Percentiles rank a stretch among this genome's conserved stretches.
Conservation (phyloP, 2,888 invertebrate genomes). For the Portevinia maculata region DNA sequence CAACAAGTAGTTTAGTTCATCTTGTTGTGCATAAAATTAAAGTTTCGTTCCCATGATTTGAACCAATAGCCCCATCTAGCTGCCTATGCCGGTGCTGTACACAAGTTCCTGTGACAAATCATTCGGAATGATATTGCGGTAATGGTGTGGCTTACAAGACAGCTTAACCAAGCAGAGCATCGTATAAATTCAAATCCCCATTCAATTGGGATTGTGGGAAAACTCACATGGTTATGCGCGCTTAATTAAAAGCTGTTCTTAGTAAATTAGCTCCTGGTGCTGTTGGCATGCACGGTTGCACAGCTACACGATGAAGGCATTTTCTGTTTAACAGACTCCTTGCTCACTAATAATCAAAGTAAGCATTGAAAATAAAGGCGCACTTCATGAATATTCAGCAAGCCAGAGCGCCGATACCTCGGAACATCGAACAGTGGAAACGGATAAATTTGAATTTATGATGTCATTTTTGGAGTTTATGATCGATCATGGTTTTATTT, state of each 20-base stretch:
- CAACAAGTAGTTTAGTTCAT: slow-evolving; percentile 38
- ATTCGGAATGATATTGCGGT: slow-evolving; percentile 24
- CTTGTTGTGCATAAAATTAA: slow-evolving; percentile 43
- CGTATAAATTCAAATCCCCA: slow-evolving; percentile 45
- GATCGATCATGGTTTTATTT: slow-evolving; percentile 41
- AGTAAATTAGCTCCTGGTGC: slow-evolving; percentile 43
- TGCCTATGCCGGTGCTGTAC: background rate
- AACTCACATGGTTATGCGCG: slow-evolving; percentile 18
- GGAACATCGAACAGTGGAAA: background rate
- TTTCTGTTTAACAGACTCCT: background rate
- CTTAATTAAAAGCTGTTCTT: slow-evolving; percentile 60
- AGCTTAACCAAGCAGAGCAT: slow-evolving; percentile 6
- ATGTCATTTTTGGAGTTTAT: slow-evolving; percentile 56
- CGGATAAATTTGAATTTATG: slow-evolving; percentile 44
- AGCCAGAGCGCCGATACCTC: background rate
- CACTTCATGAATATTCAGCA: slow-evolving; percentile 60
- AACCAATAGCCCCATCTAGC: background rate
- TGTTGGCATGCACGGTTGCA: slow-evolving; percentile 16
- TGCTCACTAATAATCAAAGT: slow-evolving; percentile 24
- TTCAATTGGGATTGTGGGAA: slow-evolving; percentile 36
- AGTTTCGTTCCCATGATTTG: slow-evolving; percentile 35
- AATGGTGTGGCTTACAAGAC: slow-evolving; percentile 4
- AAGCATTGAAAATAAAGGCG: slow-evolving; percentile 18
- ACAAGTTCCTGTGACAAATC: slow-evolving; percentile 30
- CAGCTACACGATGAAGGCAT: slow-evolving; percentile 5